These are phyloP conservation scores for Lepidothrix coronata DNA, from an alignment of 2,113 vertebrate species.

Conservation along the genomic window DNA sequence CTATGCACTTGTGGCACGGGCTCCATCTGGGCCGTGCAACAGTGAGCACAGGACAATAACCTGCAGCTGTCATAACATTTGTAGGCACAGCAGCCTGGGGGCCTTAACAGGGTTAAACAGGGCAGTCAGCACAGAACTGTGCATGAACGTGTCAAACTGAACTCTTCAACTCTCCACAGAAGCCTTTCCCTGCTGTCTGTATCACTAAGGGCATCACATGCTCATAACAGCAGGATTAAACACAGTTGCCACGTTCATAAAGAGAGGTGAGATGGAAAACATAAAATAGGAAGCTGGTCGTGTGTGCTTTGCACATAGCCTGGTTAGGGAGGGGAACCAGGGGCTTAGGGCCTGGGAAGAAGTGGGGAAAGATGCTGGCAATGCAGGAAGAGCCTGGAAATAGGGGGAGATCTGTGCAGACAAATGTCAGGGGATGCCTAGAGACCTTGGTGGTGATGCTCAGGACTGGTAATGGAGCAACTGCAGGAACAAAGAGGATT, in stretches of 20 bases:
- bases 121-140: background rate
- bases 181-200: background rate
- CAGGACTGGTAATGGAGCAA: background rate
- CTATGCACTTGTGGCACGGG: background rate
- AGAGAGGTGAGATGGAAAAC: background rate
- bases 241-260: background rate
- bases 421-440: rapidly evolving
- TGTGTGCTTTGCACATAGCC: background rate
- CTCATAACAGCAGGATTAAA: background rate
- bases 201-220: background rate
- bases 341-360: background rate
- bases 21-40: background rate
- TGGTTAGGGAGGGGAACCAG: background rate
- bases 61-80: background rate
- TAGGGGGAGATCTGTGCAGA: rapidly evolving
- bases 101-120: background rate
- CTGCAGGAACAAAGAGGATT: background rate
- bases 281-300: background rate
- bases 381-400: background rate
- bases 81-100: rapidly evolving
- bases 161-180: background rate
- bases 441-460: background rate
- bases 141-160: background rate
- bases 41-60: background rate
- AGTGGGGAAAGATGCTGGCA: background rate